Conservation (phyloP, 2,888 invertebrate species). For the Drosophila nigritarsus region DNA sequence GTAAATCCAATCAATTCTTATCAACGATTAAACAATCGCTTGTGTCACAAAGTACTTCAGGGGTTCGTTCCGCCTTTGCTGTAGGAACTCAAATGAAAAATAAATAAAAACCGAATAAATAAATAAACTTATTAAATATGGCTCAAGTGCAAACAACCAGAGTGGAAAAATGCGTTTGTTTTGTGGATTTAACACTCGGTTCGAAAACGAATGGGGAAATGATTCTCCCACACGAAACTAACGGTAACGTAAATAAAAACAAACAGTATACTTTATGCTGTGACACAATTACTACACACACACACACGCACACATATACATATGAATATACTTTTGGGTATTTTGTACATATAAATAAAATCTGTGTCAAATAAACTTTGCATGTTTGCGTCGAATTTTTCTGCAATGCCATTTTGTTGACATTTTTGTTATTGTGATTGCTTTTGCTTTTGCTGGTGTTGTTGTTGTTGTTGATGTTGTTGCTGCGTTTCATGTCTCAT, state of each 20-base stretch:
- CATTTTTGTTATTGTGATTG: constrained; percentile 41
- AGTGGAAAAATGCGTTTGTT: background rate
- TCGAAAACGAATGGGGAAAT: constrained; percentile 5
- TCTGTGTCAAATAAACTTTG: constrained; percentile 79
- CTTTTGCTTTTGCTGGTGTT: constrained; percentile 35
- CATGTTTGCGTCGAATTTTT: constrained; percentile 74
- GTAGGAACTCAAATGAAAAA: constrained; percentile 9
- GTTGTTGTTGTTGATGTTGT: constrained; percentile 37
- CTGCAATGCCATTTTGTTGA: constrained; percentile 48
- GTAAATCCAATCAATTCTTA: constrained; percentile 35
- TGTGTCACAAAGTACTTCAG: constrained; percentile 12
- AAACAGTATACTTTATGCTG: constrained; percentile 16
- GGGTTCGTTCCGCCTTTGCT: constrained; percentile 16
- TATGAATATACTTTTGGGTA: constrained; percentile 6
- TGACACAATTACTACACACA: constrained; percentile 12
- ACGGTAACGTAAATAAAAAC: constrained; percentile 6
- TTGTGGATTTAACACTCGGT: background rate
- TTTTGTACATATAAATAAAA: constrained; percentile 45
- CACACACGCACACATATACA: background rate
- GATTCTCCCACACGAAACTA: constrained; percentile 14
- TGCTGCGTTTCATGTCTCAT: constrained; percentile 48
- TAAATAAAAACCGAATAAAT: background rate
- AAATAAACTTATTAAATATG: constrained; percentile 9
- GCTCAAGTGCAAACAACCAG: constrained; percentile 1
- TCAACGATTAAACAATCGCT: constrained; percentile 35